Evolutionary conservation across 2,888 invertebrate genomes (phyloP).

Genomic region (Meteorus cinctellus): DNA sequence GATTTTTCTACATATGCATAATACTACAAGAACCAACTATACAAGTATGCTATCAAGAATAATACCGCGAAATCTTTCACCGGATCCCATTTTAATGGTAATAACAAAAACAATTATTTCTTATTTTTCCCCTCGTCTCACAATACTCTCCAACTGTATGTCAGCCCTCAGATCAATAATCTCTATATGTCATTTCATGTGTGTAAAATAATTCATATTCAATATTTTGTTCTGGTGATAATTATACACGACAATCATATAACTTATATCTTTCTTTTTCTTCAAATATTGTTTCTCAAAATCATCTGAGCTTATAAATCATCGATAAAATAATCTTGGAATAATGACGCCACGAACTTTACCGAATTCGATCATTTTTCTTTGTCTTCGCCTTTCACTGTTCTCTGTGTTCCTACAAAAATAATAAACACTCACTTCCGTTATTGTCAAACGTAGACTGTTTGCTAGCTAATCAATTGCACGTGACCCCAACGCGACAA

Average conservation of each 20-base stretch:
- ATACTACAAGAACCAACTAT: constrained; percentile 32
- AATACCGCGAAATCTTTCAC: constrained; percentile 1
- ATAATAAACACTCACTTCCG: background rate
- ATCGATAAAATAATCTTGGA: background rate
- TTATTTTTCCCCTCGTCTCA: background rate
- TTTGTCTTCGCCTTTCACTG: background rate
- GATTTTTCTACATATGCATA: constrained; percentile 5
- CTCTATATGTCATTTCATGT: background rate
- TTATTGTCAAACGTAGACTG: background rate
- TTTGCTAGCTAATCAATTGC: background rate
- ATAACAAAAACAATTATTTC: background rate
- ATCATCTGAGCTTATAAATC: background rate
- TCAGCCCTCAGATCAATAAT: background rate
- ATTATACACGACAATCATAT: background rate
- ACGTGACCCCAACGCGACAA: background rate
- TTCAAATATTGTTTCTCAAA: background rate
- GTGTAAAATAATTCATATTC: background rate
- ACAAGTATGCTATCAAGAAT: constrained; percentile 25
- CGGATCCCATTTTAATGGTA: background rate
- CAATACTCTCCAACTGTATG: background rate
- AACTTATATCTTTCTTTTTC: background rate
- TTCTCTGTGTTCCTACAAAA: background rate
- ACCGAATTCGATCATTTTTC: background rate
- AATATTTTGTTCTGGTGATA: background rate
- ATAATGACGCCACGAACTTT: constrained; percentile 11